These are phyloP conservation scores for Oasisia sp. DNA, from an alignment of 2,888 invertebrate species.

Conservation along the genomic window DNA sequence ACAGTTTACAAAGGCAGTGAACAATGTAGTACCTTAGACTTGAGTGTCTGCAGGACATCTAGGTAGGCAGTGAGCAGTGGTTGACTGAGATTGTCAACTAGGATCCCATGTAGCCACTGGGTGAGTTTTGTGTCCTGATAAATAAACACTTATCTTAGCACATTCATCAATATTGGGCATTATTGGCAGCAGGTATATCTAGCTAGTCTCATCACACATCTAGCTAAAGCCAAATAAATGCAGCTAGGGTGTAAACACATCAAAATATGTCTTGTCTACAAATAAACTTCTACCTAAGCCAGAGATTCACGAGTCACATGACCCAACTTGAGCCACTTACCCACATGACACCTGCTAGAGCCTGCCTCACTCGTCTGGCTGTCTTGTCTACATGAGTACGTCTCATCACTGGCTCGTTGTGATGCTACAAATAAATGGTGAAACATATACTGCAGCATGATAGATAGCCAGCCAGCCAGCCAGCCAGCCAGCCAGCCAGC, in stretches of 20 bases:
- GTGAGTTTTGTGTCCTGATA: conserved; percentile 73
- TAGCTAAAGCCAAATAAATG: no score
- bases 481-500: no score
- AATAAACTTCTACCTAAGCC: no score
- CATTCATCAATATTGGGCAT: no score
- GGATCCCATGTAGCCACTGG: conserved; percentile 81
- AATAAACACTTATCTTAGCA: conserved; percentile 22
- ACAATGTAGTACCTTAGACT: conserved; percentile 66
- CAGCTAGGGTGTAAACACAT: no score
- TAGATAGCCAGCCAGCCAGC: neutral
- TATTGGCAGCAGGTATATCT: neutral
- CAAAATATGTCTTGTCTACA: no score
- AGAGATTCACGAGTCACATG: no score
- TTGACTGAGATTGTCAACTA: conserved; percentile 76
- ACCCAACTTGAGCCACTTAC: conserved; percentile 44
- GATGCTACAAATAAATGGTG: conserved; percentile 40
- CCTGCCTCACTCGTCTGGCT: conserved; percentile 71
- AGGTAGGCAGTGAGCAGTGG: conserved; percentile 79
- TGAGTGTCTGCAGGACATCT: conserved; percentile 77
- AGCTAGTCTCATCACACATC: no score
- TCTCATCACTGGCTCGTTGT: conserved; percentile 77
- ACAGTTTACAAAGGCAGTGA: no score
- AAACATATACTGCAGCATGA: neutral
- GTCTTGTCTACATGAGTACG: conserved; percentile 79
- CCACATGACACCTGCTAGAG: conserved; percentile 79